These are phyloP conservation scores for Montipora cactus DNA, from an alignment of 64 coral and sea anemone genomes.

Conservation along the genomic window DNA sequence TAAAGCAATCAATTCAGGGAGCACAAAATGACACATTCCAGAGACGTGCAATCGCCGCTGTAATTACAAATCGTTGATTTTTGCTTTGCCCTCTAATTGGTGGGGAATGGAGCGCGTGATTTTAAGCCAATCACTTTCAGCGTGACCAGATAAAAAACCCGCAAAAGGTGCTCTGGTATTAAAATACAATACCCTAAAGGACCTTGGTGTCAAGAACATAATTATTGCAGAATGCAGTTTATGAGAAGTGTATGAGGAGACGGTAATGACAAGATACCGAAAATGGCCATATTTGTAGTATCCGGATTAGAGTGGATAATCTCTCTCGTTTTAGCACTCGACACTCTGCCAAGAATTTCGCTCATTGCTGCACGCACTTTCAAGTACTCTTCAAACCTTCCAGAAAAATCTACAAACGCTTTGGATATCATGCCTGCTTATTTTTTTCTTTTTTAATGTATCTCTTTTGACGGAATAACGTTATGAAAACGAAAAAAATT, in stretches of 20 bases:
- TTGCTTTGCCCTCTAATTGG: too few species aligned
- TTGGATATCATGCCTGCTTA: not conserved
- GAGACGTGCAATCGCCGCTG: too few species aligned
- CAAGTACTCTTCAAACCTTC: not conserved
- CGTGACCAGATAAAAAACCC: not conserved
- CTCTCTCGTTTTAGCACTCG: not conserved
- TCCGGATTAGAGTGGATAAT: not conserved
- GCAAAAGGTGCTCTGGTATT: not conserved
- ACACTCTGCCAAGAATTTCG: not conserved
- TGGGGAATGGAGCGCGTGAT: too few species aligned
- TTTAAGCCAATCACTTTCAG: too few species aligned
- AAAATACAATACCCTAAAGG: not conserved
- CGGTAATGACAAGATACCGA: not conserved
- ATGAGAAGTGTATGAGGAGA: not conserved
- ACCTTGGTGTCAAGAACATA: constrained; percentile 1
- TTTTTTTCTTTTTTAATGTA: too few species aligned
- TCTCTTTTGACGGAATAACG: too few species aligned
- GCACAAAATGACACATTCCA: too few species aligned
- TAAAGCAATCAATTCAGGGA: too few species aligned
- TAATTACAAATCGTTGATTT: too few species aligned
- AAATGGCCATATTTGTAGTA: not conserved
- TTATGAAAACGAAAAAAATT: too few species aligned
- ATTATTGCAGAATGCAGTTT: not conserved
- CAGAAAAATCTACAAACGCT: not conserved
- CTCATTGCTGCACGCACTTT: not conserved